Conservation (phyloP, 2,888 invertebrate species). For the Therioaphis trifolii region DNA sequence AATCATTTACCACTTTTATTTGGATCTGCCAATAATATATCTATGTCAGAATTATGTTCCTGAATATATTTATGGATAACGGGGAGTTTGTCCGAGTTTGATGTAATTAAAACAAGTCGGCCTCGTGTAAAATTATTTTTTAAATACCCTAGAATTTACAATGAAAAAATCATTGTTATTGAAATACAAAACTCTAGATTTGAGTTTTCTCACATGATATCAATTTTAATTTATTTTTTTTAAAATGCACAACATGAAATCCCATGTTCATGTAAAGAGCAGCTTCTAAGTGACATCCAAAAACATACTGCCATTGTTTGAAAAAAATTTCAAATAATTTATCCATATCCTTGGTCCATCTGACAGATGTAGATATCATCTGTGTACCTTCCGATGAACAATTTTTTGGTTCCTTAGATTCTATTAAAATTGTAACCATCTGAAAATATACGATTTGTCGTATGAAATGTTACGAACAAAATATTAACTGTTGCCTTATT, state of each 20-base stretch:
- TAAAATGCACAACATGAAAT: not conserved
- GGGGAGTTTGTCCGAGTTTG: not conserved
- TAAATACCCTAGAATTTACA: slow-evolving; percentile 12
- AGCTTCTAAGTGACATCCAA: slow-evolving; percentile 53
- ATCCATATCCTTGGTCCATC: slow-evolving; percentile 33
- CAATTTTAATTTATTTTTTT: slow-evolving; percentile 20
- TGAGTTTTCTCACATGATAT: slow-evolving; percentile 23
- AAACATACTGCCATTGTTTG: slow-evolving; percentile 54
- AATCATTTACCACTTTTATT: slow-evolving; percentile 10
- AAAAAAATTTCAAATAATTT: slow-evolving; percentile 17
- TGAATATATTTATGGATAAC: slow-evolving; percentile 27
- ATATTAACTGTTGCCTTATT: no score
- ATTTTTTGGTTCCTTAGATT: slow-evolving; percentile 28
- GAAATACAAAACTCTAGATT: not conserved
- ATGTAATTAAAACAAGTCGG: slow-evolving; percentile 27
- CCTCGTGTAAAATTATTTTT: not conserved
- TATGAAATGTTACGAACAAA: not conserved
- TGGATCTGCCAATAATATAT: slow-evolving; percentile 9
- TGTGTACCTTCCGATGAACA: slow-evolving; percentile 1
- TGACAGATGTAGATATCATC: slow-evolving; percentile 41
- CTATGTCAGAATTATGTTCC: slow-evolving; percentile 12
- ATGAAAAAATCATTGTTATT: no score
- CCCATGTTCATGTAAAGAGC: slow-evolving; percentile 39
- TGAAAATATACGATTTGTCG: no score
- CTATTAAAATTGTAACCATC: slow-evolving; percentile 3